phyloP scores from a whole-genome alignment of 1,140 invertebrate genomes.

The Pseudomyrmex gracilis region DNA sequence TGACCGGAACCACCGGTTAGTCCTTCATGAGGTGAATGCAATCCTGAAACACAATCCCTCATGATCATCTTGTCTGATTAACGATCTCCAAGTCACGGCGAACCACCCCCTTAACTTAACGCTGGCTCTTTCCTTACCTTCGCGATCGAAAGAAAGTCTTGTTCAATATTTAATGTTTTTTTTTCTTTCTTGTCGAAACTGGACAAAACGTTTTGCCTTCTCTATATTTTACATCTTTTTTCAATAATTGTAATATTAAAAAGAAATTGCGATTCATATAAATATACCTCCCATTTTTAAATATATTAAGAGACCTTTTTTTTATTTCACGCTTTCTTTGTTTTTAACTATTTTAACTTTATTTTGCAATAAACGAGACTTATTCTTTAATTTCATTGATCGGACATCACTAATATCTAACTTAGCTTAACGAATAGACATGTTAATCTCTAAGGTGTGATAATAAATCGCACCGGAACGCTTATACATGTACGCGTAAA shows the following conservation, averaged over 20 bases:
- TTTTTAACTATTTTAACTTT: too few relatives aligned
- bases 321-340: background rate
- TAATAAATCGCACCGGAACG: constrained; percentile 4
- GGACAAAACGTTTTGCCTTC: constrained; percentile 26
- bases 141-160: constrained; percentile 15
- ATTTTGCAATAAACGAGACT: too few relatives aligned
- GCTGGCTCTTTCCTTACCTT: constrained; percentile 36
- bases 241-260: too few relatives aligned
- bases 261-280: too few relatives aligned
- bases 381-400: too few relatives aligned
- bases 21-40: constrained; percentile 87
- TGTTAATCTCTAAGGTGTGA: background rate
- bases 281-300: too few relatives aligned
- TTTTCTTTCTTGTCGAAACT: constrained; percentile 19
- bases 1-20: constrained; percentile 89
- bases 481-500: background rate
- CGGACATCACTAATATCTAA: background rate
- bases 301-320: too few relatives aligned
- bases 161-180: background rate
- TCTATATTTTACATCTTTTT: background rate
- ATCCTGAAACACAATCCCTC: constrained; percentile 84
- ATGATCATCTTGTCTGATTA: constrained; percentile 50
- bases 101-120: constrained; percentile 79
- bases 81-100: constrained; percentile 63
- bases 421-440: background rate